Base-by-base conservation (phyloP, 2,888 invertebrate genomes). In the Nesidiocoris tenuis region DNA sequence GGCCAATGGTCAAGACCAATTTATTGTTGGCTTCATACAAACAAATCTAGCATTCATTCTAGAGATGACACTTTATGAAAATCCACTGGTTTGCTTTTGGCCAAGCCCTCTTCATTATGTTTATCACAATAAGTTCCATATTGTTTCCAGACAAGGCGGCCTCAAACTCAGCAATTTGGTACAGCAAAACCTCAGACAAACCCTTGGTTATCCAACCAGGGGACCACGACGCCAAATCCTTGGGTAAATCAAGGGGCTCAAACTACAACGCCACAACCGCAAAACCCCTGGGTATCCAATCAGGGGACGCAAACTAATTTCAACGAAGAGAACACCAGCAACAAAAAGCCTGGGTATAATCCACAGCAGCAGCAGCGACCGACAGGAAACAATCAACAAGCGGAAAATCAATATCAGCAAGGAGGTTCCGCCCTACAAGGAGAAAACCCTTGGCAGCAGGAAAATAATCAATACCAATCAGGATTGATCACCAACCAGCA, bases 281-380 rank as follows among this genome's bases (percentile, higher is more conserved):
- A 67, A n/a, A 1, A 39, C n/a, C 21, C 56, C 23, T 70, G 70
- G 70, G 57, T 22, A 7, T 57, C 19, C 21, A 56, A 56, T 39
- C 12, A 3, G 39, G 39, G 12, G 12, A 39, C 39, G 39, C 56
- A 67, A 67, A 9, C 67, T 22, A 7, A 12, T 3, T 7, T 3
- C 39, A 56, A 56, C n/a, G 21, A 5, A 67, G 7, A 16, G 54
- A 18, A 16, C 25, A 19, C 19, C 67, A 7, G 21, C 25, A 65
- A 18, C 65, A 65, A 25, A n/a, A 24, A 3, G 24, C 65, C 17
- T 25, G 63, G 63, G 63, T 17, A 19, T 12, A 22, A n/a, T 19
- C 17, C 17, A 22, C 63, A 22, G 1, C 23, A 2, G n/a, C 61
- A 61, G 61, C 61, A 61, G 64, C 23, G 9, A 24, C 17, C 65